A percentile compares a stretch with the other conserved stretches of the same genome.
Conservation (phyloP, 1,140 invertebrate species). For the Lithobius niger region DNA sequence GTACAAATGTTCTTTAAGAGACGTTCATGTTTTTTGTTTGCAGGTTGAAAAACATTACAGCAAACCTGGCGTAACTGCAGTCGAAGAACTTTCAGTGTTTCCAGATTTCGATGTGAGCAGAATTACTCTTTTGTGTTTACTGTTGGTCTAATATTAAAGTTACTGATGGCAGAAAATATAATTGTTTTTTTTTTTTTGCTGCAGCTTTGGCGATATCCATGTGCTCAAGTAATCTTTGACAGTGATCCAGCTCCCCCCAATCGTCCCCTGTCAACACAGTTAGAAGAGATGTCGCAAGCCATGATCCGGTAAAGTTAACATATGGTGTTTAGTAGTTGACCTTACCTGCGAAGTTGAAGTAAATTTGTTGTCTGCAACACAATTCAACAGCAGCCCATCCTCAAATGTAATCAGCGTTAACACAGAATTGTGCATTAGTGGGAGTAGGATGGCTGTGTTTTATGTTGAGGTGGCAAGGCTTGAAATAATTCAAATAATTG, state of each 20-base stretch:
- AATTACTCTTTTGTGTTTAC: conserved; percentile 2
- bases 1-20: background rate
- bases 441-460: no score
- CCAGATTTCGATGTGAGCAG: conserved; percentile 72
- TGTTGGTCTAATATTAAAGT: conserved; percentile 1
- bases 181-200: conserved; percentile 24
- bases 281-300: conserved; percentile 96
- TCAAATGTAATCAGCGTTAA: no score
- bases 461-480: no score
- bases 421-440: no score
- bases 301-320: conserved; percentile 68
- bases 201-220: conserved; percentile 89
- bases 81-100: conserved; percentile 76
- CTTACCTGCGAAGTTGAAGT: no score
- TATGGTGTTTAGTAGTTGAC: no score
- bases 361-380: no score
- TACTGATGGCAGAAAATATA: conserved; percentile 2
- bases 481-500: no score
- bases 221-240: conserved; percentile 97
- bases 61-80: conserved; percentile 83
- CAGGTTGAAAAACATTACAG: conserved; percentile 80
- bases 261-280: conserved; percentile 64
- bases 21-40: conserved; percentile 17
- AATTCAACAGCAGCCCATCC: no score
- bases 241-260: conserved; percentile 81